phyloP scores from a whole-genome alignment of 1,140 invertebrate genomes.

The Drosophila nigromelanica region DNA sequence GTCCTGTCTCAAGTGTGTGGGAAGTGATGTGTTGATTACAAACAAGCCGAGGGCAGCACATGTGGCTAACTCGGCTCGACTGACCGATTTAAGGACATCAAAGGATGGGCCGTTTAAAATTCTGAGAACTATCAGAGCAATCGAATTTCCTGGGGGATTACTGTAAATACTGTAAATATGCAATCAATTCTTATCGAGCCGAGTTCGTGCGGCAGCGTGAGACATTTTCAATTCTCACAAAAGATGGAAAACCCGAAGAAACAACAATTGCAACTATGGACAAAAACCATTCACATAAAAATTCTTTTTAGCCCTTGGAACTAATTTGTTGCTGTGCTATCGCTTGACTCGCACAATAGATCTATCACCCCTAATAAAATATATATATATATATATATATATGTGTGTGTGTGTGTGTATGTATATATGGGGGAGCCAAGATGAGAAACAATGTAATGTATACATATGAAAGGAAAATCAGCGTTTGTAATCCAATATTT shows the following conservation, averaged over 20 bases:
- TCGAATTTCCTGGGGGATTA: constrained; percentile 19
- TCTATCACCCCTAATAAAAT: constrained; percentile 43
- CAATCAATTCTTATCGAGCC: constrained; percentile 47
- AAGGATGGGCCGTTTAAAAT: constrained; percentile 16
- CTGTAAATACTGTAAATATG: constrained; percentile 44
- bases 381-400: neutral
- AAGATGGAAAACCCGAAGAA: neutral
- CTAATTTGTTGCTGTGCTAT: constrained; percentile 38
- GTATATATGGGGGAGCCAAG: constrained; percentile 12
- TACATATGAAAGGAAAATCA: neutral
- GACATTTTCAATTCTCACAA: constrained; percentile 44
- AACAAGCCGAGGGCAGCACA: constrained; percentile 23
- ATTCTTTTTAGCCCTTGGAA: constrained; percentile 10
- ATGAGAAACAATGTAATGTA: constrained; percentile 20
- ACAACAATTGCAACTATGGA: constrained; percentile 7
- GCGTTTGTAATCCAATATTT: constrained; percentile 17
- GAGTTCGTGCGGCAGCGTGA: constrained; percentile 22
- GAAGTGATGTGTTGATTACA: constrained; percentile 55
- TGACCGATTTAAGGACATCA: constrained; percentile 39
- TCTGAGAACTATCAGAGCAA: constrained; percentile 13
- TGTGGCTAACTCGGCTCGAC: constrained; percentile 13
- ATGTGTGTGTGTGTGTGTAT: too few relatives aligned
- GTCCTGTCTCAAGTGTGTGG: constrained; percentile 36
- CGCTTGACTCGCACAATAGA: constrained; percentile 32
- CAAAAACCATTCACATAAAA: constrained; percentile 22